Conservation (phyloP, 2,888 invertebrate species). For the Sarcophaga rosellei region DNA sequence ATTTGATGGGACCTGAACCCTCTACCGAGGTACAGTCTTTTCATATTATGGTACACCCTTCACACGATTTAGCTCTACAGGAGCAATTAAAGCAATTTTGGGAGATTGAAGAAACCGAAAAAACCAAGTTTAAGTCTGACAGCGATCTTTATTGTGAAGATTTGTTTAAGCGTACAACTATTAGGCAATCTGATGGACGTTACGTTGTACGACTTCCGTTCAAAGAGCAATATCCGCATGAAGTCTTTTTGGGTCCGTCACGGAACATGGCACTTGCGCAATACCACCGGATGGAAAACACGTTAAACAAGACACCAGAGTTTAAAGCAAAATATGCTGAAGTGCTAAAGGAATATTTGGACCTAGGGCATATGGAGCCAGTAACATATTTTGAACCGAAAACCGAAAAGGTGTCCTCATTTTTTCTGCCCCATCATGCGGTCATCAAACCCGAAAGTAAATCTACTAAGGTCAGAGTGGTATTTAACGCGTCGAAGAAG, state of each 20-base stretch:
- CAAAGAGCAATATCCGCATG: not conserved
- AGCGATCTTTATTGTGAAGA: not conserved
- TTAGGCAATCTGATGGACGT: too few relatives aligned
- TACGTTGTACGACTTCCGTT: not conserved
- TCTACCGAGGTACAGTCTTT: too few relatives aligned
- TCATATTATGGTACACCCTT: too few relatives aligned
- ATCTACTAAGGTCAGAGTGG: not conserved
- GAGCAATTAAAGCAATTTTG: too few relatives aligned
- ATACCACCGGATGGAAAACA: not conserved
- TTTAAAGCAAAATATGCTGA: too few relatives aligned
- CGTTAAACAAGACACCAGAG: too few relatives aligned
- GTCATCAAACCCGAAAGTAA: not conserved
- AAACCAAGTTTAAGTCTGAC: not conserved
- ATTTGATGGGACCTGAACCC: too few relatives aligned
- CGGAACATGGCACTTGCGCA: not conserved
- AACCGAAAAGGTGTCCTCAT: not conserved
- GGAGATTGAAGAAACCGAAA: too few relatives aligned
- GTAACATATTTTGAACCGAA: not conserved
- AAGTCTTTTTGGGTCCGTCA: slow-evolving; percentile 25
- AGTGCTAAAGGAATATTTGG: too few relatives aligned
- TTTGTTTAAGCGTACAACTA: not conserved
- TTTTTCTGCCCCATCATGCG: slow-evolving; percentile 42
- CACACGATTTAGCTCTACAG: too few relatives aligned
- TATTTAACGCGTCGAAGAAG: slow-evolving; percentile 65
- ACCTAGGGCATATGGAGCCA: too few relatives aligned